Evolutionary conservation across 2,113 vertebrate genomes (phyloP), one percentile per base, ranked within the genome.

Genomic region (Pygoscelis adeliae): DNA sequence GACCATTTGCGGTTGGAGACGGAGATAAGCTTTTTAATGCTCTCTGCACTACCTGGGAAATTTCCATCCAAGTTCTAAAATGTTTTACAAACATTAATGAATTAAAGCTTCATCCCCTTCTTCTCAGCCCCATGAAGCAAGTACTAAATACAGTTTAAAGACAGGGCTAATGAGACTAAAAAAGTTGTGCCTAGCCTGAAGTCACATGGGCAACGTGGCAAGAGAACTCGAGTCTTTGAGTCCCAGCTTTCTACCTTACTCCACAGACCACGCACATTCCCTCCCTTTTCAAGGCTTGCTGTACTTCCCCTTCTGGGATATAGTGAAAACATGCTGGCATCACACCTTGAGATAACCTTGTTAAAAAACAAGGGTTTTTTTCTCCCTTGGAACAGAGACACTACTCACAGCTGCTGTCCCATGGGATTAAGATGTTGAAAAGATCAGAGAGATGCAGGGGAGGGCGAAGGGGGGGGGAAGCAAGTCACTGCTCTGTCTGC

Each of bases 11-110:
- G 46, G 27, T 65, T 89, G 20, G 71, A 91, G 71, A 88, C 47
- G 52, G 71, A 76, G 56, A 73, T 76, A 95, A 90, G 56, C 25
- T 92, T 93, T 94, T 66, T 82, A 78, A 42, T 84, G 63, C 66
- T 86, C 52, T 90, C 61, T 91, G 50, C 36, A 25, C 55, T 90
- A 95, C 69, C 91, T 69, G 62, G 83, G 82, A 96, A 94, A 94
- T 90, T 91, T 91, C 88, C 56, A 65, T 92, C 62, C 62, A 36
- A 90, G 58, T 83, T 70, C 58, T 91, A 82, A 95, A 92, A 84
- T 74, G 26, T 94, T 96, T 83, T 89, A 81, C 62, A 94, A 92
- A 93, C 81, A 74, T 90, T 79, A 84, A 34, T 93, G 79, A 96
- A 87, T 95, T 83, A 89, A 93, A 83, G 56, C 53, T 83, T 91